Evolutionary conservation across 2,888 invertebrate genomes (phyloP).

Genomic region (Drosophila borborema): DNA sequence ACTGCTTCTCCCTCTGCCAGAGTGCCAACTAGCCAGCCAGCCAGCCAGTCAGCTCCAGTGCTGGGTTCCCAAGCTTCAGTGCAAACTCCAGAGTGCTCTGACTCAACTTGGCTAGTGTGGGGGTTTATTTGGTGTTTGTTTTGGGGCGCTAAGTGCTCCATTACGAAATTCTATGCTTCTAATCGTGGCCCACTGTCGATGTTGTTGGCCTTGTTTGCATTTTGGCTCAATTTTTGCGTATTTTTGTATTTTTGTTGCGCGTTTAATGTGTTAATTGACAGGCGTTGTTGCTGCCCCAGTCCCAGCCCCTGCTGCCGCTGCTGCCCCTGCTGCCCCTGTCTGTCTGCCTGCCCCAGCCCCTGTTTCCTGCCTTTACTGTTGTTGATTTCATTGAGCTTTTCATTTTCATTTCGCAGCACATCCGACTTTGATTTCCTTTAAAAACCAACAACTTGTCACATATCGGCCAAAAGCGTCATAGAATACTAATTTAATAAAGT

Average conservation of each 20-base stretch:
- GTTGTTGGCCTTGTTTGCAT: slow-evolving; percentile 67
- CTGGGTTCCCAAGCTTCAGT: slow-evolving; percentile 3
- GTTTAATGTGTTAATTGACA: slow-evolving; percentile 79
- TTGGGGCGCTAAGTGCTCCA: slow-evolving; percentile 73
- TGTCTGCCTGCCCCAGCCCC: not conserved
- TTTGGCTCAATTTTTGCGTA: slow-evolving; percentile 38
- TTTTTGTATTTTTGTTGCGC: slow-evolving; percentile 44
- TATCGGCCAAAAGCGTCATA: not conserved
- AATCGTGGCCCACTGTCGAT: slow-evolving; percentile 59
- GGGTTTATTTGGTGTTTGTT: slow-evolving; percentile 27
- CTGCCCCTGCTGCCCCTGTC: slow-evolving; percentile 17
- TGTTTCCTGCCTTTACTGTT: slow-evolving; percentile 14
- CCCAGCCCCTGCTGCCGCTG: not conserved
- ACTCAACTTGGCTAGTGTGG: slow-evolving; percentile 17
- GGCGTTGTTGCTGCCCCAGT: slow-evolving; percentile 37
- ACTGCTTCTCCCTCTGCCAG: slow-evolving; percentile 1
- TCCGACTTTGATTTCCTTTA: slow-evolving; percentile 44
- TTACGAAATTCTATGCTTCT: slow-evolving; percentile 81
- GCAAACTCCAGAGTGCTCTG: slow-evolving; percentile 16
- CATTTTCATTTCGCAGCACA: slow-evolving; percentile 36
- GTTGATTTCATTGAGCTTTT: slow-evolving; percentile 56
- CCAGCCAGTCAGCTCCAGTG: slow-evolving; percentile 1
- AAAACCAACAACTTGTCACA: slow-evolving; percentile 4
- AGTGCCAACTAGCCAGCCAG: not conserved
- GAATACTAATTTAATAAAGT: slow-evolving; percentile 6